Base-by-base conservation (phyloP, 2,797 vertebrate species). In the Bovichtus variegatus region DNA sequence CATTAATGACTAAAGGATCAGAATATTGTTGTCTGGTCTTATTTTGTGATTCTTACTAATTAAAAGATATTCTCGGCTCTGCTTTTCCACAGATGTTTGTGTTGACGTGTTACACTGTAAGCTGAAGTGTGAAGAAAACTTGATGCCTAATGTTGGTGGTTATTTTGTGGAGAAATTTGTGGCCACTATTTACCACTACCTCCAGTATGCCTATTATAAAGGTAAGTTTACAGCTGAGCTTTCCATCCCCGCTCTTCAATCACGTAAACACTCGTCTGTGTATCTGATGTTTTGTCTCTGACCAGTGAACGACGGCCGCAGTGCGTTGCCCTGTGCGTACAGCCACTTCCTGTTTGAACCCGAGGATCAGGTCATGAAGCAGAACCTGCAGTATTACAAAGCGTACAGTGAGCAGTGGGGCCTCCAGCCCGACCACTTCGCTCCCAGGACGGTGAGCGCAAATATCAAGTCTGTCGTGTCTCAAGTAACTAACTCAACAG, bases 151-250 rank as follows among this genome's bases (percentile, higher is more conserved):
- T 0, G 95, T 97, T 9, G 97, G 97, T 0, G 97, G 97, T 74
- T 96, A 92, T 89, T 97, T 97, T 1, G 97, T 97, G 89, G 96
- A 97, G 75, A 97, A 96, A 83, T 96, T 97, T 1, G 92, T 97
- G 84, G 95, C 97, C 62, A 98, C 96, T n/a, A 95, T 97, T 93
- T 98, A 97, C 84, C 97, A 98, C 87, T 96, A 97, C 89, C 94
- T 97, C 70, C 97, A 97, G 83, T 98, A 95, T 4, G 94, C 96
- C 53, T 97, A 97, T 74, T 98, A 97, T 65, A 97, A 97, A 55
- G 0, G 96, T 97, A 90, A 95, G 96, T 89, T 54, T 1, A 6
- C n/a, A 23, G 11, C 23, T 2, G 15, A 72, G 71, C 4, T 41
- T 47, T 25, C 1, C 34, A 19, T 29, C 27, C 0, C 18, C 9